Evolutionary conservation across 2,888 invertebrate species (phyloP).

Genomic region (Epirrhoe alternata): DNA sequence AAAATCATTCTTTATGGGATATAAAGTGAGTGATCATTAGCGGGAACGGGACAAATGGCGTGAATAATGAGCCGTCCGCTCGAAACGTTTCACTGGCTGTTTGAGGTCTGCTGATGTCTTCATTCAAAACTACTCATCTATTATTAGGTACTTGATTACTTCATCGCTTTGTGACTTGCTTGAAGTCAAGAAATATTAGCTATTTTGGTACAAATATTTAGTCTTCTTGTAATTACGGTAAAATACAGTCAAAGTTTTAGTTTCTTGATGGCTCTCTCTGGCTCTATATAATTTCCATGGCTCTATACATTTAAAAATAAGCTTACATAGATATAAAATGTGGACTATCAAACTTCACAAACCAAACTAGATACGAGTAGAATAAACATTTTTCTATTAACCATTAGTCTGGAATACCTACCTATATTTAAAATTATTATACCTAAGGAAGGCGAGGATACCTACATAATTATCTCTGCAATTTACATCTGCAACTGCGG

Average conservation of each 20-base stretch:
- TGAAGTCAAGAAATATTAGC: neutral
- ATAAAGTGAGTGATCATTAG: conserved; percentile 54
- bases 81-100: conserved; percentile 57
- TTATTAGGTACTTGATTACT: conserved; percentile 35
- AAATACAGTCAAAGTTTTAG: no score
- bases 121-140: conserved; percentile 32
- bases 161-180: conserved; percentile 10
- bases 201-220: no score
- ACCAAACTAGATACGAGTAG: no score
- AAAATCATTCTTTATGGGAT: conserved; percentile 49
- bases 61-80: conserved; percentile 60
- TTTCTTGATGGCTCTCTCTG: no score
- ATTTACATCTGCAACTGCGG: neutral
- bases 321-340: no score
- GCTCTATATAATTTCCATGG: no score
- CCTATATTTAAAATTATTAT: conserved; percentile 16
- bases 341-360: no score
- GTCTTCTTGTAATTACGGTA: no score
- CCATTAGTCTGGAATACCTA: no score
- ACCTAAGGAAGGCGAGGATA: conserved; percentile 16
- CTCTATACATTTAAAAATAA: no score
- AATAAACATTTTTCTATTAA: no score
- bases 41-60: conserved; percentile 61
- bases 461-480: conserved; percentile 20
- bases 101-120: conserved; percentile 54